These are phyloP conservation scores for Erethizon dorsatum DNA, from an alignment of 2,797 vertebrate species.

Conservation along the genomic window DNA sequence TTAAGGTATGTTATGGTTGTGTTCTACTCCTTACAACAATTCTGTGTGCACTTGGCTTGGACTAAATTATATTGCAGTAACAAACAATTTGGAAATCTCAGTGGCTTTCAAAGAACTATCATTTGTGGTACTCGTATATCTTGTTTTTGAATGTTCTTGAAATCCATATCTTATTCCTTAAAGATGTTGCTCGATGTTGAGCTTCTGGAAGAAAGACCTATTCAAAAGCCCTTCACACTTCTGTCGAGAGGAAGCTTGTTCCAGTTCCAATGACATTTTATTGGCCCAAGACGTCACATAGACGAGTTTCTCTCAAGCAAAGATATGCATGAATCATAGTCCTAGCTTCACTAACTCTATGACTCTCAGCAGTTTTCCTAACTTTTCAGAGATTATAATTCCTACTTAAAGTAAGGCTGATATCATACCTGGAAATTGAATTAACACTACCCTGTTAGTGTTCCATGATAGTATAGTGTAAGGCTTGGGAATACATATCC, in stretches of 20 bases:
- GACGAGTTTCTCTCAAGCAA: background rate
- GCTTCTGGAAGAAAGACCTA: background rate
- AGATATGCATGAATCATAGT: background rate
- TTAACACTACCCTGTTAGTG: background rate
- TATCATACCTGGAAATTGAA: background rate
- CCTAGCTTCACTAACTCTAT: background rate
- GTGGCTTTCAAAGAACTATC: background rate
- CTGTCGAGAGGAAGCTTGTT: background rate
- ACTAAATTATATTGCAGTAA: background rate
- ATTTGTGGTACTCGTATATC: background rate
- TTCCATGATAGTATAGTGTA: background rate
- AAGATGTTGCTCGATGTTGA: background rate
- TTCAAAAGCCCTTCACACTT: background rate
- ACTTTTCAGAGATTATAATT: slow-evolving; percentile 28
- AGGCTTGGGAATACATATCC: background rate
- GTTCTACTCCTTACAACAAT: background rate
- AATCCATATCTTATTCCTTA: background rate
- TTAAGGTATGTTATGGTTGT: background rate
- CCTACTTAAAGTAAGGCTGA: background rate
- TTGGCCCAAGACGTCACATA: background rate
- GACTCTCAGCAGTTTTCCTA: background rate
- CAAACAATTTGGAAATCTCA: background rate
- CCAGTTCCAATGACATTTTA: background rate
- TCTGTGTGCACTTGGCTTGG: background rate
- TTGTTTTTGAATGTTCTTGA: background rate